Evolutionary conservation across 1,140 invertebrate genomes (phyloP).

Genomic region (Eumeta japonica): DNA sequence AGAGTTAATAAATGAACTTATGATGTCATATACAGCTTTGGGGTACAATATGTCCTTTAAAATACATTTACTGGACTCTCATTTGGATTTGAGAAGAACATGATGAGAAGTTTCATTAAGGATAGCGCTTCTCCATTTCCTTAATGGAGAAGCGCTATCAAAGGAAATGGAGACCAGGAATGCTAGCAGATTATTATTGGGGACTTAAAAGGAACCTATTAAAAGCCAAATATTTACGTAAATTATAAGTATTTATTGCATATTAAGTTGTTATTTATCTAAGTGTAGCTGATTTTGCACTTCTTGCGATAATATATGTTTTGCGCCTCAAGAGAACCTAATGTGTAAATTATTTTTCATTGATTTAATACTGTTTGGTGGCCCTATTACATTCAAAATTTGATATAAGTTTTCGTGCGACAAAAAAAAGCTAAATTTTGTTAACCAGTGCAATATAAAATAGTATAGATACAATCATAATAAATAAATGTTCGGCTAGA

Average conservation of each 20-base stretch:
- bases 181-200: slow-evolving; percentile 35
- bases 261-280: slow-evolving; percentile 9
- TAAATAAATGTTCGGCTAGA: no score
- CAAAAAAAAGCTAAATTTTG: no score
- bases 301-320: slow-evolving; percentile 11
- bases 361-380: no score
- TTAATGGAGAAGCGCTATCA: slow-evolving; percentile 28
- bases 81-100: slow-evolving; percentile 33
- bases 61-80: slow-evolving; percentile 27
- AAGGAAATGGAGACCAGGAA: slow-evolving; percentile 24
- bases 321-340: no score
- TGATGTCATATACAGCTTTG: slow-evolving; percentile 12
- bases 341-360: no score
- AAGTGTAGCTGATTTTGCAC: slow-evolving; percentile 8
- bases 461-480: no score
- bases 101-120: slow-evolving; percentile 40
- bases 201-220: slow-evolving; percentile 13
- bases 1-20: no score
- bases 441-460: no score
- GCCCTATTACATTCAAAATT: no score
- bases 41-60: slow-evolving; percentile 21
- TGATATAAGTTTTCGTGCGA: no score
- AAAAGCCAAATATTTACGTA: slow-evolving; percentile 11
- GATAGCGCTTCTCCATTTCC: no score
- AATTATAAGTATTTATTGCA: slow-evolving; percentile 9